phyloP scores from a whole-genome alignment of 2,113 vertebrate genomes.

The Riparia riparia region DNA sequence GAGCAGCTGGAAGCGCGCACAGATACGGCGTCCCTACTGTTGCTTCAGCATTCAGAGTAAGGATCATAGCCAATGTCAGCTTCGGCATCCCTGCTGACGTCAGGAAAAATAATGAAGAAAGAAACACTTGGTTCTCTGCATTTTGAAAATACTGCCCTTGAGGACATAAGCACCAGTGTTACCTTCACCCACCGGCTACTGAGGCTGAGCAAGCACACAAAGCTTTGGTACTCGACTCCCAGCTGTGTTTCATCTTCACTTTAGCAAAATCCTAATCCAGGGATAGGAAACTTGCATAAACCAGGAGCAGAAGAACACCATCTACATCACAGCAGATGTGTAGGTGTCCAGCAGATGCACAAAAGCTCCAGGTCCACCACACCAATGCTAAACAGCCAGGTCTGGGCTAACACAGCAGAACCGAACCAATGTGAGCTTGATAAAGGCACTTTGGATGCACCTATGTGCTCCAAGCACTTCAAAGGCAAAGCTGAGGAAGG shows the following conservation, averaged over 20 bases:
- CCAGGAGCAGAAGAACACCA: rapidly evolving
- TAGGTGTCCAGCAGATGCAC: neutral
- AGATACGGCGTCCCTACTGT: neutral
- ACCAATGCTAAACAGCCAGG: neutral
- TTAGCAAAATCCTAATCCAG: neutral
- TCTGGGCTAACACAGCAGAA: neutral
- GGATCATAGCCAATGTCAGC: neutral
- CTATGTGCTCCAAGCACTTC: neutral
- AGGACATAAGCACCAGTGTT: neutral
- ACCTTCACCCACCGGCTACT: neutral
- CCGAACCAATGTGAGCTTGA: rapidly evolving
- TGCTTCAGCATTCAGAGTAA: neutral
- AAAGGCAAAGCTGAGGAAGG: neutral
- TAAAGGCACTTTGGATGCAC: neutral
- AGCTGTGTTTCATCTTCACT: neutral
- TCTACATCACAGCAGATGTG: neutral
- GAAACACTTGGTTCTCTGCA: neutral
- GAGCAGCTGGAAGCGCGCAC: neutral
- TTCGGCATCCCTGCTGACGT: neutral
- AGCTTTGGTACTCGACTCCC: neutral
- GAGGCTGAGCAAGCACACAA: neutral
- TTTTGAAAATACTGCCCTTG: neutral
- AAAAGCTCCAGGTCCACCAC: neutral
- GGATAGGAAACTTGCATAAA: neutral
- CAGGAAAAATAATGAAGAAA: neutral